These are phyloP conservation scores for Pseudorhombus dupliciocellatus DNA, from an alignment of 2,113 vertebrate species.

Conservation along the genomic window DNA sequence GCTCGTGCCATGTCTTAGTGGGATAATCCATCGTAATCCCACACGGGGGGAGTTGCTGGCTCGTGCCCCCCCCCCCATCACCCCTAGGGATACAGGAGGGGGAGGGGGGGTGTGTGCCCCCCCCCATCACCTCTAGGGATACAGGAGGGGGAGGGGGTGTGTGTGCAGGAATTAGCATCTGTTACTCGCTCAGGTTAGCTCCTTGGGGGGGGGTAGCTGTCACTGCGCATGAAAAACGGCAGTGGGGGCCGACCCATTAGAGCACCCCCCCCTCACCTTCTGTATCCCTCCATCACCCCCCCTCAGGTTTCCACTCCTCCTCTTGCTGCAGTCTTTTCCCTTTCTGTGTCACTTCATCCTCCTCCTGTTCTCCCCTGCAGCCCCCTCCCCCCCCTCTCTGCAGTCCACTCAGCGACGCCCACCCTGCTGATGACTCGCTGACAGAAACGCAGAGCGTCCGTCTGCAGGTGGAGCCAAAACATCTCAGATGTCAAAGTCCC, in stretches of 20 bases:
- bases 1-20: conserved; percentile 75
- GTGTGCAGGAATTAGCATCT: conserved; percentile 84
- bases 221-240: conserved; percentile 71
- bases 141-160: conserved; percentile 57
- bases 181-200: conserved; percentile 77
- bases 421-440: conserved; percentile 51
- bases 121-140: conserved; percentile 45
- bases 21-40: conserved; percentile 83
- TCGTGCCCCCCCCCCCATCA: background rate
- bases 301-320: background rate
- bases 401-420: conserved; percentile 40
- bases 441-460: conserved; percentile 42
- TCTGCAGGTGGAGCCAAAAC: no score
- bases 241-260: conserved; percentile 61
- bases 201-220: conserved; percentile 56
- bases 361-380: background rate
- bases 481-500: no score
- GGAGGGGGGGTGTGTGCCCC: no score
- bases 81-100: conserved; percentile 27
- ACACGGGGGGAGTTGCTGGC: conserved; percentile 57
- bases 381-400: background rate
- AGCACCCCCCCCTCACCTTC: conserved; percentile 13
- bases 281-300: conserved; percentile 8
- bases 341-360: background rate
- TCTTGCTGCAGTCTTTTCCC: background rate